These are phyloP conservation scores for Rutpela maculata DNA, from an alignment of 2,888 invertebrate genomes.

Conservation along the genomic window DNA sequence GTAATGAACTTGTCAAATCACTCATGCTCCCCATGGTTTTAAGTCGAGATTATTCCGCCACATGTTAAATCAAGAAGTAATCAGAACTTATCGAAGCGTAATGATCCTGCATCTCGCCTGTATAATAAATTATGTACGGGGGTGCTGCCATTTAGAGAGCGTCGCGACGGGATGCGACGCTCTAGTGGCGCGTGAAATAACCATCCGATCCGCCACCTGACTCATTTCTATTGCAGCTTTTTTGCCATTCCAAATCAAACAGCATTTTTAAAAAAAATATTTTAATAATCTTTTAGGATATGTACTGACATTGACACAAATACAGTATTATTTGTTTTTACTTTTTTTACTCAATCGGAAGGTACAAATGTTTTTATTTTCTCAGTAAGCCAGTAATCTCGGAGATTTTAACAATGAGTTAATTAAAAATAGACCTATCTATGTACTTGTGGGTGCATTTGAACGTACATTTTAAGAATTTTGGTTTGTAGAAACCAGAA, in stretches of 20 bases:
- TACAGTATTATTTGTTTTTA: too few relatives aligned
- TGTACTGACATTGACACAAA: too few relatives aligned
- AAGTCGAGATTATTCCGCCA: slow-evolving; percentile 57
- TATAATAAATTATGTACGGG: slow-evolving; percentile 53
- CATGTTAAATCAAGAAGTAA: slow-evolving; percentile 63
- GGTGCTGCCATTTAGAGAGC: slow-evolving; percentile 54
- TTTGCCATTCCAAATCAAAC: not conserved
- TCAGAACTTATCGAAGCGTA: slow-evolving; percentile 64
- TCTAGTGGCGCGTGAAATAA: slow-evolving; percentile 69
- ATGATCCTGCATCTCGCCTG: slow-evolving; percentile 56
- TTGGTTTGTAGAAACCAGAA: too few relatives aligned
- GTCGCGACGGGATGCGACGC: slow-evolving; percentile 61
- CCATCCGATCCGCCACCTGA: slow-evolving; percentile 59
- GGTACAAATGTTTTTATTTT: too few relatives aligned
- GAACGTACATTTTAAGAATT: too few relatives aligned
- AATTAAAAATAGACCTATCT: too few relatives aligned
- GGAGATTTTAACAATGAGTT: too few relatives aligned
- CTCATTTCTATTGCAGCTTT: slow-evolving; percentile 19
- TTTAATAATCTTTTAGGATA: too few relatives aligned
- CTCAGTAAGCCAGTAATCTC: too few relatives aligned
- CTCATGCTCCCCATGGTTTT: slow-evolving; percentile 42
- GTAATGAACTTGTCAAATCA: slow-evolving; percentile 53
- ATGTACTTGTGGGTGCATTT: too few relatives aligned
- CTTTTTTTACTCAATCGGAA: too few relatives aligned
- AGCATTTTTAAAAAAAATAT: not conserved